Percentiles rank a stretch among this genome's conserved stretches.
Evolutionary conservation across 2,888 invertebrate species (phyloP).

Genomic region (Phaedon cochleariae): DNA sequence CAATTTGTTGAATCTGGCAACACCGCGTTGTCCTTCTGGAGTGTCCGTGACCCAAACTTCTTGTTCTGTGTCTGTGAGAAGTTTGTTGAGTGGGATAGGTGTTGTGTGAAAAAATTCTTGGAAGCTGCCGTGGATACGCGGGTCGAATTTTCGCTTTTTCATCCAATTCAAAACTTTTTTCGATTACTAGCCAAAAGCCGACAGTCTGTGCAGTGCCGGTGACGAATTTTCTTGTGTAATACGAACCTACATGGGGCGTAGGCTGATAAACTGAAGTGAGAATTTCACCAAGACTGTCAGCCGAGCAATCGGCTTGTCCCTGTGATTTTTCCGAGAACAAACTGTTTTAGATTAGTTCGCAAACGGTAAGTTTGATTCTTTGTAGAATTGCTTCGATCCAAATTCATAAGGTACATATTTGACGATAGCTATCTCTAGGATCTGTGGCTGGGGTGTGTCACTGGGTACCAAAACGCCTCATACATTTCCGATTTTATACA

Average conservation of each 20-base stretch:
- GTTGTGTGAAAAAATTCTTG: constrained; percentile 46
- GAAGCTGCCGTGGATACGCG: constrained; percentile 55
- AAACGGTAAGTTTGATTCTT: constrained; percentile 36
- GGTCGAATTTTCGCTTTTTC: constrained; percentile 38
- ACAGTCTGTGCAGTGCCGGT: not conserved
- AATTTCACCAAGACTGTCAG: constrained; percentile 36
- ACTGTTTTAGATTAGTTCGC: constrained; percentile 37
- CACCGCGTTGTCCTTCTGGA: constrained; percentile 20
- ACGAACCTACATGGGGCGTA: constrained; percentile 54
- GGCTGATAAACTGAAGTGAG: constrained; percentile 49
- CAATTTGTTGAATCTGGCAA: constrained; percentile 5
- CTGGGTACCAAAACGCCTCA: not conserved
- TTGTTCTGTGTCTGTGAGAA: not conserved
- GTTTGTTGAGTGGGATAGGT: constrained; percentile 1
- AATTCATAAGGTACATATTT: not conserved
- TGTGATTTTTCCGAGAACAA: constrained; percentile 33
- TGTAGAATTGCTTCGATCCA: constrained; percentile 13
- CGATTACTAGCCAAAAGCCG: not conserved
- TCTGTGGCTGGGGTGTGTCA: constrained; percentile 33
- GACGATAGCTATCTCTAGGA: not conserved
- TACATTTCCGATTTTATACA: not conserved
- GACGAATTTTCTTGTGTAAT: constrained; percentile 4
- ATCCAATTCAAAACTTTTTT: not conserved
- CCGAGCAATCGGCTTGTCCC: constrained; percentile 30
- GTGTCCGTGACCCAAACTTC: constrained; percentile 20